Percentiles rank a stretch among this genome's conserved stretches.
These are phyloP conservation scores for Sphaerodactylus townsendi DNA, from an alignment of 2,113 vertebrate genomes.

Conservation along the genomic window DNA sequence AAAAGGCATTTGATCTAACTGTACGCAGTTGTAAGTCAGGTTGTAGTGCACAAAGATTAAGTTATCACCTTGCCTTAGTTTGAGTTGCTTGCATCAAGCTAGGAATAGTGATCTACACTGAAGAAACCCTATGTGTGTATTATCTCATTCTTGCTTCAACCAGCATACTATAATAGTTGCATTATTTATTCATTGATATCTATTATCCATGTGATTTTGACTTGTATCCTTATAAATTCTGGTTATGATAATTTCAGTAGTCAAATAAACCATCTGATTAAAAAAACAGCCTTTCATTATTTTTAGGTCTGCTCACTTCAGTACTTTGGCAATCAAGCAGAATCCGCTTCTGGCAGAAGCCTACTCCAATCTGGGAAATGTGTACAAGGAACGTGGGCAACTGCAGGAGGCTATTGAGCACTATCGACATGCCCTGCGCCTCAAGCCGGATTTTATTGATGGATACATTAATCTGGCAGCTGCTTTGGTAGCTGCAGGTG, in stretches of 20 bases:
- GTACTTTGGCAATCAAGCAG: constrained; percentile 98
- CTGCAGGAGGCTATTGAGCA: constrained; percentile 98
- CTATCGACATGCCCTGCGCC: constrained; percentile 93
- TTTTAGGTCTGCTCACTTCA: constrained; percentile 97
- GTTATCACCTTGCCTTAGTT: neutral
- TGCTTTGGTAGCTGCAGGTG: constrained; percentile 94
- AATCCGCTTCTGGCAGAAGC: constrained; percentile 97
- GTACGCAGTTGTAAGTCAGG: neutral
- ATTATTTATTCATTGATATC: neutral
- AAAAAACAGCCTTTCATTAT: neutral
- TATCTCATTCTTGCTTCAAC: neutral
- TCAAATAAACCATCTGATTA: neutral
- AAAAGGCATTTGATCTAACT: no score
- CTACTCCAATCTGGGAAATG: constrained; percentile 98
- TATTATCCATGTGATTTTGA: neutral
- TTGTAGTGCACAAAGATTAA: neutral
- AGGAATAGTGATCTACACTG: neutral
- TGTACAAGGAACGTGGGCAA: constrained; percentile 98
- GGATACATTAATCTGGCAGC: constrained; percentile 98
- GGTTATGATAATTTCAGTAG: neutral
- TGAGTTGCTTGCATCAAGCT: neutral
- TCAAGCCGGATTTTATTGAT: constrained; percentile 98
- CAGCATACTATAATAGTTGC: neutral
- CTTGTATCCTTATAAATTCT: neutral
- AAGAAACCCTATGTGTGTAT: neutral